Evolutionary conservation across 2,888 invertebrate genomes (phyloP), one percentile per base, ranked within the genome.

Genomic region (Eupithecia inturbata): DNA sequence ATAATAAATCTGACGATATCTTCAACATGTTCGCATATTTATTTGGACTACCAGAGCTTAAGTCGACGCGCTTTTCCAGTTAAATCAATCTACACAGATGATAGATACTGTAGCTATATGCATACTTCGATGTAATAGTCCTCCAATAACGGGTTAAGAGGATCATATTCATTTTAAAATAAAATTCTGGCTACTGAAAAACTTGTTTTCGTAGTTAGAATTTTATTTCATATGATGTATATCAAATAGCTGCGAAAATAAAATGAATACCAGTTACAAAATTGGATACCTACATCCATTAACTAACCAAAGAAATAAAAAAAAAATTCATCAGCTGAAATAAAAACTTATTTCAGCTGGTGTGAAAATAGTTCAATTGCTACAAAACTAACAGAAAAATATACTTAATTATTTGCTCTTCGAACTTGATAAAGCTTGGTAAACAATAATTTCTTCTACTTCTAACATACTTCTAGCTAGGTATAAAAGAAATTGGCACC

Each of bases 1-100:
- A 49, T 68, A 66, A 79, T 76, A 73, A 77, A 77, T 77, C 45
- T 73, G 49, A 73, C 66, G 57, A 66, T 69, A 73, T 71, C 69
- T 66, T 28, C 22, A 22, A 14, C 68, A 67, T 72, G 69, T 69
- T 73, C 49, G 16, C 33, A 64, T 60, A 72, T 72, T 67, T 75
- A 74, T 69, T 19, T 66, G 4, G 36, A 62, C 69, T 63, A 33
- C 7, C 49, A 53, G 28, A 31, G 64, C 53, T 49, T 28, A 49
- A 66, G 36, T 53, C 19, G 36, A 26, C 53, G 53, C 28, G 3
- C 19, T 31, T 62, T 62, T 19, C 3, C 19, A 19, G 31, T 31
- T 19, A 7, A 31, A 62, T 62, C 62, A 2, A 60, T 26, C 10
- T 53, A 10, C 10, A 53, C n/a, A 16, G 1, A 36, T 1, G 1